Evolutionary conservation across 37 sponge, comb jelly and placozoan genomes (phyloP).

Genomic region (Ianthella basta): DNA sequence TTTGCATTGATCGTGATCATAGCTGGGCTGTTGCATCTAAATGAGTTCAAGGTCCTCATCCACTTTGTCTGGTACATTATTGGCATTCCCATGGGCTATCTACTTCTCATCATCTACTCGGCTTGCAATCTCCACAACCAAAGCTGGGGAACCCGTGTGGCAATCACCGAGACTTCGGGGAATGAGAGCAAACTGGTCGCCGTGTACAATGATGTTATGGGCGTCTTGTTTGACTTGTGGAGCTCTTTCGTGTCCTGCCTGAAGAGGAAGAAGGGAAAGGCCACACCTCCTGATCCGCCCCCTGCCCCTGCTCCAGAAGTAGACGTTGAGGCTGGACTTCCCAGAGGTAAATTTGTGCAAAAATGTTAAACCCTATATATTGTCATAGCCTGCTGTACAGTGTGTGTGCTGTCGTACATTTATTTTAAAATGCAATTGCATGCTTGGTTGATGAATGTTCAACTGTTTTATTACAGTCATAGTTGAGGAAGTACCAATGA

Average conservation of each 20-base stretch:
- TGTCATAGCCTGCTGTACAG: too few species aligned
- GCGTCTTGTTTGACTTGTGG: neutral
- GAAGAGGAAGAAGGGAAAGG: neutral
- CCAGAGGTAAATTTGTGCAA: neutral
- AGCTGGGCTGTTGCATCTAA: conserved; percentile 69
- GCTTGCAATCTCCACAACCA: conserved; percentile 73
- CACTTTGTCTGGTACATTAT: conserved; percentile 85
- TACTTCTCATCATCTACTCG: conserved; percentile 87
- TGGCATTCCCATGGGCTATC: conserved; percentile 82
- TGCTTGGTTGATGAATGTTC: too few species aligned
- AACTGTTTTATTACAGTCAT: neutral
- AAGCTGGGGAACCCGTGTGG: conserved; percentile 91
- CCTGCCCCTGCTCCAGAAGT: neutral
- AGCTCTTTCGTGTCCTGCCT: neutral
- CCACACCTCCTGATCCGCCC: neutral
- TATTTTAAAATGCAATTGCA: neutral
- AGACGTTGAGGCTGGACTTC: neutral
- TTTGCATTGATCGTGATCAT: conserved; percentile 52
- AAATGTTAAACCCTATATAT: too few species aligned
- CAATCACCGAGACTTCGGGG: too few species aligned
- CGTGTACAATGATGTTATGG: neutral
- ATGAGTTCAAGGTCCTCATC: conserved; percentile 49
- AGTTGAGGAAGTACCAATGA: neutral
- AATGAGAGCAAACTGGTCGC: too few species aligned
- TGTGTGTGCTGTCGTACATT: too few species aligned